Conservation (phyloP, 2,797 vertebrate species). For the Rhincodon typus region DNA sequence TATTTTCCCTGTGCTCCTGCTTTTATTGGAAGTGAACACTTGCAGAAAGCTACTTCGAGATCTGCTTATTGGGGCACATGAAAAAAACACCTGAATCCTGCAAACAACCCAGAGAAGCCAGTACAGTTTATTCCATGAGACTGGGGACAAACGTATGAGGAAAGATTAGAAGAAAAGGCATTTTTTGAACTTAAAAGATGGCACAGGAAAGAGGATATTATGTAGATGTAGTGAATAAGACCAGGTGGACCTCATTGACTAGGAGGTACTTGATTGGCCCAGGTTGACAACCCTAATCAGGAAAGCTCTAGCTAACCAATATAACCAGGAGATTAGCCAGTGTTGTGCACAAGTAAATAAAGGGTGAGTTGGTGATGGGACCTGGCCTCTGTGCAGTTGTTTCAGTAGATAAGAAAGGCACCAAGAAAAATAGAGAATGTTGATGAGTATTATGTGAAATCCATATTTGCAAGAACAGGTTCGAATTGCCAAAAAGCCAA, state of each 20-base stretch:
- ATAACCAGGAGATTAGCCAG: too few species aligned
- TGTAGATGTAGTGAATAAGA: neutral
- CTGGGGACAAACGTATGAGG: neutral
- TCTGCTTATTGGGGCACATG: neutral
- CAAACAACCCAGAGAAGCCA: neutral
- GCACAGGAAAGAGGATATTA: neutral
- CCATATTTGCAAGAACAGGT: neutral
- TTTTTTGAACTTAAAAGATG: neutral
- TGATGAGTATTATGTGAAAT: neutral
- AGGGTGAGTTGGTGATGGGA: too few species aligned
- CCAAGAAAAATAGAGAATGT: neutral
- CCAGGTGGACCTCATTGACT: too few species aligned
- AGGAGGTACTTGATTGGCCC: too few species aligned
- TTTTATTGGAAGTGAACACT: too few species aligned
- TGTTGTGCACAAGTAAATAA: too few species aligned
- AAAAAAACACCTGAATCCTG: neutral
- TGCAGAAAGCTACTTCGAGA: neutral
- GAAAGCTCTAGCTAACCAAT: too few species aligned
- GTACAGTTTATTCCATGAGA: neutral
- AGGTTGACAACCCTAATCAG: too few species aligned
- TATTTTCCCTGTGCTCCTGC: too few species aligned
- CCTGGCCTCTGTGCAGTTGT: too few species aligned
- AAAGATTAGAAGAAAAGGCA: neutral
- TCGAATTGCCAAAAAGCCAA: neutral
- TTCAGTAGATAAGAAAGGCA: neutral